These are phyloP conservation scores for Gastrophryne carolinensis DNA, from an alignment of 2,797 vertebrate genomes.

Conservation along the genomic window DNA sequence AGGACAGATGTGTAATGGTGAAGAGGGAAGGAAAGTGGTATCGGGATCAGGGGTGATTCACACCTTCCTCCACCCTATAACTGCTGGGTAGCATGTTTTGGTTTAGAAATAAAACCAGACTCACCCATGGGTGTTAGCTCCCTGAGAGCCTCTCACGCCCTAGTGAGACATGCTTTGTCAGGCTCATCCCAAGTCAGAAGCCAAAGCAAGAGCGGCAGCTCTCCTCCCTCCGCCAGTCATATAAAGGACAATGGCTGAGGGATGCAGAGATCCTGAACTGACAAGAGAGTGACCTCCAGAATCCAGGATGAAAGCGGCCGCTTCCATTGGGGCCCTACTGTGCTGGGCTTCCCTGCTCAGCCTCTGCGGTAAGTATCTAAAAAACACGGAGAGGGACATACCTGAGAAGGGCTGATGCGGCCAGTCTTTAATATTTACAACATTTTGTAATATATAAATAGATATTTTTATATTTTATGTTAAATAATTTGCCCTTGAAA, in stretches of 20 bases:
- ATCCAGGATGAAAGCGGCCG: constrained; percentile 18
- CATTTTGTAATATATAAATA: background rate
- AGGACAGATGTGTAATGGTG: too few species aligned
- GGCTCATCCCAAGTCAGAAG: constrained; percentile 22
- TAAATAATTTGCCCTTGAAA: background rate
- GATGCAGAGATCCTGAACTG: background rate
- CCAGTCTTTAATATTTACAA: too few species aligned
- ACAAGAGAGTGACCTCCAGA: background rate
- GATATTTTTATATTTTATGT: background rate
- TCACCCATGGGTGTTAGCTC: constrained; percentile 47
- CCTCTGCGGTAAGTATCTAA: constrained; percentile 31
- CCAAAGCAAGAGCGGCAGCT: constrained; percentile 3
- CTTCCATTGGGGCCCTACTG: background rate
- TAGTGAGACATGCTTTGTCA: constrained; percentile 49
- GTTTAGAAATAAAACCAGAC: constrained; percentile 32
- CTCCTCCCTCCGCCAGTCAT: constrained; percentile 23
- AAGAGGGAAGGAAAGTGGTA: constrained; percentile 12
- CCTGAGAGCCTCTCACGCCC: constrained; percentile 36
- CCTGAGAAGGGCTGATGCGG: background rate
- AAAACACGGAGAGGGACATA: background rate
- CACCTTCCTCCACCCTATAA: constrained; percentile 17
- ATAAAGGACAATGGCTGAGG: constrained; percentile 5
- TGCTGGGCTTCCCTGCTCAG: background rate
- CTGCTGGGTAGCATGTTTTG: constrained; percentile 15
- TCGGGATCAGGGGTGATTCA: background rate